Evolutionary conservation across 2,113 vertebrate species (phyloP), one percentile per base, ranked within the genome.

Genomic region (Coptodon rendalli): DNA sequence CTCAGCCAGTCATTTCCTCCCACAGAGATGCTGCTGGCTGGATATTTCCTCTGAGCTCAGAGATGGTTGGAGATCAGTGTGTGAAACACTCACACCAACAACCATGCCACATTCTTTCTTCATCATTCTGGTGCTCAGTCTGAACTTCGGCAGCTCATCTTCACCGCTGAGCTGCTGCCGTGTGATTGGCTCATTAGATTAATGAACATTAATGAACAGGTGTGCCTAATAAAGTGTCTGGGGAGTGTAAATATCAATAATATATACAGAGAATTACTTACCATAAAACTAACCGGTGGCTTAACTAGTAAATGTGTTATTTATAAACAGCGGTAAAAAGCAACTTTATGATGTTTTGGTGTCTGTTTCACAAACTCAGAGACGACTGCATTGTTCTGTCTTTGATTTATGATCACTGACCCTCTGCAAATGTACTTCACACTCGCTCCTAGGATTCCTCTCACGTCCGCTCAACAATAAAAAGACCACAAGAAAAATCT

Each of bases 401-500:
- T 45, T 27, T 48, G 14, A 45, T 48, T 48, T 4, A 40, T 8
- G 53, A 63, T 78, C 16, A 2, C 50, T 63, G 80, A 82, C 29
- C 52, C 38, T n/a, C 19, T 43, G 17, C 29, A 38, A 2, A 22
- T 56, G 8, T 8, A 16, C 83, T 54, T 43, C 43, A 40, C 73
- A 27, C 19, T 48, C 5, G 14, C 16, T 53, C 27, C 80, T 81
- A 12, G 6, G 79, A 92, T 83, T 90, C 85, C 16, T 31, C 82
- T 90, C 90, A 88, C 88, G 84, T 90, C 52, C 63, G 34, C 4
- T 90, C 76, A 27, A 85, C 83, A 89, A 84, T 24, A 71, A 80
- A 89, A 86, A 82, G 76, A 82, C 86, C 52, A 81, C 87, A 38
- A 71, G 63, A 91, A 40, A 89, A 85, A 92, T 90, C 90, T 40